Evolutionary conservation across 2,888 invertebrate species (phyloP), one percentile per base, ranked within the genome.

Genomic region (Drosophila dives): DNA sequence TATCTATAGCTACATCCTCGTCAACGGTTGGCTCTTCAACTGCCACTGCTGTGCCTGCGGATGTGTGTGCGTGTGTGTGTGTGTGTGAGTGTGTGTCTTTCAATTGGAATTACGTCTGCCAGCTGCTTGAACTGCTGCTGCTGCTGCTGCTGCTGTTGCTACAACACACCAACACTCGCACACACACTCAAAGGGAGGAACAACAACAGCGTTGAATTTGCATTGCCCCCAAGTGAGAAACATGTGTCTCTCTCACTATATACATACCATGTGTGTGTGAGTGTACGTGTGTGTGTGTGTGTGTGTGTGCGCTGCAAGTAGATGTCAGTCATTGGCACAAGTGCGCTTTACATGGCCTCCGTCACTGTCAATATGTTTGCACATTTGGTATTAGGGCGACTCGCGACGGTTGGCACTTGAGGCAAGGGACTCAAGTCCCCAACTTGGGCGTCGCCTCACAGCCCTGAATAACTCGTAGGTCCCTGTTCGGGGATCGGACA

Each of bases 301-400:
- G 55, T 38, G 32, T 60, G 42, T 62, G 64, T 75, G 49, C 60
- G 64, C 12, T 45, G 45, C 45, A 15, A 29, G 48, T 64, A 67
- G 67, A 68, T 85, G 83, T 85, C 89, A 83, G 89, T 83, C 89
- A 86, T 80, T 88, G 83, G 86, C 89, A 88, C 86, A 86, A 88
- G 80, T 85, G 83, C 75, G 71, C 60, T 80, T 71, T 72, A 74
- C 77, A 72, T 71, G 78, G 42, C 38, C 54, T 62, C 61, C 61
- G 81, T 72, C 77, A 72, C 67, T 71, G 64, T 70, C 75, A 75
- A 80, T 78, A 76, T 67, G 71, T 48, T 68, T 75, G 80, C 58
- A 67, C 68, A 54, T 63, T 69, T 63, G 50, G 53, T 69, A 73
- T 65, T 29, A 73, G 73, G 86, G 83, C 56, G 55, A 51, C 63